Evolutionary conservation across 2,888 invertebrate species (phyloP).

Genomic region (Glomeris marginata): DNA sequence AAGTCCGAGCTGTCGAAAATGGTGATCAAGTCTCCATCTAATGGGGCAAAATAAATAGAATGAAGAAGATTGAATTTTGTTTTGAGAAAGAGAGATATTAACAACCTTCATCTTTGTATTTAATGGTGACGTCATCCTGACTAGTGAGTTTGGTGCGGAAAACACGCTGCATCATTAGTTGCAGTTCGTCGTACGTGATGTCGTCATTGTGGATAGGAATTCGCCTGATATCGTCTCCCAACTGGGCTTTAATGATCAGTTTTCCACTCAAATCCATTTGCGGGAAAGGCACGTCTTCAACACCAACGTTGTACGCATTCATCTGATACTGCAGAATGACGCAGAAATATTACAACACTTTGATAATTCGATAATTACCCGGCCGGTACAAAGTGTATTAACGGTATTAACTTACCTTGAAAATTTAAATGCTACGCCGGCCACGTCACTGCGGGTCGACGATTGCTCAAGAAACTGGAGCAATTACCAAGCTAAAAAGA

Average conservation of each 20-base stretch:
- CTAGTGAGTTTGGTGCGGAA: slow-evolving; percentile 45
- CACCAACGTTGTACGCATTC: slow-evolving; percentile 5
- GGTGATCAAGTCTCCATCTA: slow-evolving; percentile 53
- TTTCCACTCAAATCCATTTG: slow-evolving; percentile 26
- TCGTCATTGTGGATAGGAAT: slow-evolving; percentile 57
- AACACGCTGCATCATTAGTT: slow-evolving; percentile 56
- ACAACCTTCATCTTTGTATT: slow-evolving; percentile 54
- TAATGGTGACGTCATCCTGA: slow-evolving; percentile 49
- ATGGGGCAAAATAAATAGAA: background rate
- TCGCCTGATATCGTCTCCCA: slow-evolving; percentile 49
- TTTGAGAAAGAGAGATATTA: background rate
- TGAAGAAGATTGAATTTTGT: background rate
- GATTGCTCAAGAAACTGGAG: no score
- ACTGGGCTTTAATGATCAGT: slow-evolving; percentile 34
- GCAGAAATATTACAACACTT: no score
- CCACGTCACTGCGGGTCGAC: no score
- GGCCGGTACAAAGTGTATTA: no score
- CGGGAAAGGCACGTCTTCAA: slow-evolving; percentile 18
- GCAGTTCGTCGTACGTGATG: slow-evolving; percentile 50
- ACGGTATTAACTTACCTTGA: no score
- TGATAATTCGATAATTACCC: no score
- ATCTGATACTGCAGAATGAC: no score
- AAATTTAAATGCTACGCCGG: no score
- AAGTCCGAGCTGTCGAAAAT: slow-evolving; percentile 54
- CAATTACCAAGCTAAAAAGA: no score